These are phyloP conservation scores for Parapristionchus giblindavisi DNA, from an alignment of 2,888 invertebrate species.

Conservation along the genomic window DNA sequence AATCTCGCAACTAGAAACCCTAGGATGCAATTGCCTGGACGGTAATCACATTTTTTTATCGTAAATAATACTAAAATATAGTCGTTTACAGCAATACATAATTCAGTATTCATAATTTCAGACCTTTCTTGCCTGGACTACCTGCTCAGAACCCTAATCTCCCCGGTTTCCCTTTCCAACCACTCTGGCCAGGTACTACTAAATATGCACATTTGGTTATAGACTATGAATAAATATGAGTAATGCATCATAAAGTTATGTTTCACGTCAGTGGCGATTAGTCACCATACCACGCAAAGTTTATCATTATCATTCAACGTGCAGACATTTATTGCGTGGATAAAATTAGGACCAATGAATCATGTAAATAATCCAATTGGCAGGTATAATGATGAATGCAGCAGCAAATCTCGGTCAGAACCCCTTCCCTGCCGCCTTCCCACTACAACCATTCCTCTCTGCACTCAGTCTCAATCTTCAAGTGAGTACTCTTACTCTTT, in stretches of 20 bases:
- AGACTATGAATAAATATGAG: no score
- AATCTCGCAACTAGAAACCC: slow-evolving; percentile 15
- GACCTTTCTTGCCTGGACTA: slow-evolving; percentile 22
- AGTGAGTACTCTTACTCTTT: no score
- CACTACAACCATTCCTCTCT: slow-evolving; percentile 36
- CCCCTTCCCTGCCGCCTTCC: slow-evolving; percentile 15
- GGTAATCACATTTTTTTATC: neutral
- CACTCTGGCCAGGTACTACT: slow-evolving; percentile 41
- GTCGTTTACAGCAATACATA: neutral
- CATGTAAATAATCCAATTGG: no score
- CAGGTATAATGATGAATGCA: slow-evolving; percentile 50
- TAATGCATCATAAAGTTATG: no score
- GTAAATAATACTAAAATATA: neutral
- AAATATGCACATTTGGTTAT: no score
- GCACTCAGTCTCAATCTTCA: slow-evolving; percentile 31
- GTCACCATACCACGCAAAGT: no score
- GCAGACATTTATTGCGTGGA: no score
- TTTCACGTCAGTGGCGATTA: no score
- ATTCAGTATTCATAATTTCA: slow-evolving; percentile 3
- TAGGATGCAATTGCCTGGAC: slow-evolving; percentile 19
- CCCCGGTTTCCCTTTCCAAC: slow-evolving; percentile 44
- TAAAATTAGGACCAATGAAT: no score
- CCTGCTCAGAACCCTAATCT: neutral
- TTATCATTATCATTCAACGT: no score
- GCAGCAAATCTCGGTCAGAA: slow-evolving; percentile 39